These are phyloP conservation scores for Apodemia hepburni DNA, from an alignment of 2,888 invertebrate genomes.

Conservation along the genomic window DNA sequence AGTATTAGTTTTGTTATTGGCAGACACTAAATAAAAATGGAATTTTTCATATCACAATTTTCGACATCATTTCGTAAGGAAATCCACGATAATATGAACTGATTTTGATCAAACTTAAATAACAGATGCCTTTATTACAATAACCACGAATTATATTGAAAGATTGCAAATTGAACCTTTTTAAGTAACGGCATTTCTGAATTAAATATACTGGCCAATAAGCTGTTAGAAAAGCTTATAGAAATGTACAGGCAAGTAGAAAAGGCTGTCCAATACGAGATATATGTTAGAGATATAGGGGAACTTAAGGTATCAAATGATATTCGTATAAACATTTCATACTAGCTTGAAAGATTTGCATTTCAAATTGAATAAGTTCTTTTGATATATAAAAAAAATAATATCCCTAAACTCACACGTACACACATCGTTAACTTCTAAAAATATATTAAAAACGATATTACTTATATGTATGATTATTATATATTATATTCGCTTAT, in stretches of 20 bases:
- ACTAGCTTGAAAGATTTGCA: no score
- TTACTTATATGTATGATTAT: conserved; percentile 3
- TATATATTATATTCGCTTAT: conserved; percentile 2
- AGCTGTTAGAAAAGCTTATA: conserved; percentile 1
- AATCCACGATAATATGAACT: conserved; percentile 14
- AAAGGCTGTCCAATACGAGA: conserved; percentile 3
- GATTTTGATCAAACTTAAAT: neutral
- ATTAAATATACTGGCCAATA: conserved; percentile 8
- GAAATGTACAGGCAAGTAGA: neutral
- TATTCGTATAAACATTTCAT: no score
- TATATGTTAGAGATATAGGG: neutral
- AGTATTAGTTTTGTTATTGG: conserved; percentile 23
- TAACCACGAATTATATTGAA: no score
- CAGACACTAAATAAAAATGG: conserved; percentile 63
- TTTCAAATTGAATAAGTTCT: no score
- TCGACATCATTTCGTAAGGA: conserved; percentile 25
- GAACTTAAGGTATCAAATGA: no score
- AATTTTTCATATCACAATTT: conserved; percentile 67
- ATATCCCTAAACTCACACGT: neutral
- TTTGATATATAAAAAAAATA: no score
- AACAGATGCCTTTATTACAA: neutral
- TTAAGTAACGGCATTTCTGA: neutral
- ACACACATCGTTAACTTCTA: neutral
- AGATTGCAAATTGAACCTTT: neutral
- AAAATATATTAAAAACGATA: conserved; percentile 11